Evolutionary conservation across 2,113 vertebrate genomes (phyloP).

Genomic region (Lepidothrix coronata): DNA sequence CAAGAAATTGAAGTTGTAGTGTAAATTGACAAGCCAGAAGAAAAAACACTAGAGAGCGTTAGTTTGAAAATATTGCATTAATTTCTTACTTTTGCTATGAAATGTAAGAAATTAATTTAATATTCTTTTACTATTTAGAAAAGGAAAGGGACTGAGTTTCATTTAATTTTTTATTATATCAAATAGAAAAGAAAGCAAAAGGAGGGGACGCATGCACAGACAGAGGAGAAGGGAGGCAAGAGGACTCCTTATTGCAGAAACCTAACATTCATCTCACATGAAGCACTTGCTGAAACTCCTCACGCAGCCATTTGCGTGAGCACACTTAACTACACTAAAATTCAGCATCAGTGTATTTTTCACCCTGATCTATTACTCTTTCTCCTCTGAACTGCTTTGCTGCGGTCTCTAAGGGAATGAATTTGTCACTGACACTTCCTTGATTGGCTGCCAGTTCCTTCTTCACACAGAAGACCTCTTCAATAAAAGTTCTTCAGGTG

Average conservation of each 20-base stretch:
- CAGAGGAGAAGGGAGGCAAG: background rate
- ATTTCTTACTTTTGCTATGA: background rate
- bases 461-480: background rate
- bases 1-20: background rate
- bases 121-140: background rate
- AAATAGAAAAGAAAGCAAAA: background rate
- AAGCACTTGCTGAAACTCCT: background rate
- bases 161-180: background rate
- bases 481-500: background rate
- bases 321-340: background rate
- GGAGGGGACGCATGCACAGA: background rate
- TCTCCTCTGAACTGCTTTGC: background rate
- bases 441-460: background rate
- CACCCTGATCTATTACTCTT: background rate
- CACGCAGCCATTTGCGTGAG: background rate
- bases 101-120: background rate
- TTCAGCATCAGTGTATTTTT: background rate
- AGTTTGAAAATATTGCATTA: background rate
- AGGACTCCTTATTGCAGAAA: background rate
- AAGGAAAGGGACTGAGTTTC: background rate
- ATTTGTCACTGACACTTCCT: background rate
- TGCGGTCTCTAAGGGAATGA: background rate
- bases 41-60: background rate
- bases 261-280: background rate
- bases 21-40: background rate